Percentiles rank a stretch among this genome's conserved stretches.
These are phyloP conservation scores for Trichosurus vulpecula DNA, from an alignment of 2,797 vertebrate species.

Conservation along the genomic window DNA sequence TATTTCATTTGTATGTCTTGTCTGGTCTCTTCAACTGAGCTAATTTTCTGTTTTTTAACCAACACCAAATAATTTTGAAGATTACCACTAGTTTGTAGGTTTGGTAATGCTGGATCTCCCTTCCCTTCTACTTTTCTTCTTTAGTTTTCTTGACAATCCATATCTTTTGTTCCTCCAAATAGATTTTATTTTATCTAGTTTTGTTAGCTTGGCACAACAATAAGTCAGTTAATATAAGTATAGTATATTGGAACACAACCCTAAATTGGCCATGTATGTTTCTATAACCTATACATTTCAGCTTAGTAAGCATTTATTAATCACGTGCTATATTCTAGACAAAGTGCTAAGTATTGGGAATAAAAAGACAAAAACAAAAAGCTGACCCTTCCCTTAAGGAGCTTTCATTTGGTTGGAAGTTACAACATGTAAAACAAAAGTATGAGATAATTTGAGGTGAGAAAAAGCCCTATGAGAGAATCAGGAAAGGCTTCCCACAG, in stretches of 20 bases:
- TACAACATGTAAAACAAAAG: neutral
- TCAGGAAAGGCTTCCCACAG: neutral
- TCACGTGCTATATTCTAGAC: neutral
- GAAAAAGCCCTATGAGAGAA: neutral
- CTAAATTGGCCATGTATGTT: neutral
- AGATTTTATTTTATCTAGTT: neutral
- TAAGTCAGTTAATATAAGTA: neutral
- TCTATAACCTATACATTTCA: neutral
- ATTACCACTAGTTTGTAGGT: neutral
- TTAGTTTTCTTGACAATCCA: neutral
- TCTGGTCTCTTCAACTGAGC: neutral
- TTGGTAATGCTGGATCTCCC: neutral
- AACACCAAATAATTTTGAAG: neutral
- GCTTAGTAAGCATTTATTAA: neutral
- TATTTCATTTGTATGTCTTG: neutral
- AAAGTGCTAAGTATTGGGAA: neutral
- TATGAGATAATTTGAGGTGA: neutral
- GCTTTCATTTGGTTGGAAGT: neutral
- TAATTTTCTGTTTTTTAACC: neutral
- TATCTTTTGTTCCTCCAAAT: neutral
- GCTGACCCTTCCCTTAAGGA: neutral
- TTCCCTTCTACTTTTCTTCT: neutral
- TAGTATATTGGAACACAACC: neutral
- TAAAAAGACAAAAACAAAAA: neutral
- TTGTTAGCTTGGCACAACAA: neutral